Conservation (phyloP, 1,140 invertebrate genomes). For the Caenorhabditis remanei region DNA sequence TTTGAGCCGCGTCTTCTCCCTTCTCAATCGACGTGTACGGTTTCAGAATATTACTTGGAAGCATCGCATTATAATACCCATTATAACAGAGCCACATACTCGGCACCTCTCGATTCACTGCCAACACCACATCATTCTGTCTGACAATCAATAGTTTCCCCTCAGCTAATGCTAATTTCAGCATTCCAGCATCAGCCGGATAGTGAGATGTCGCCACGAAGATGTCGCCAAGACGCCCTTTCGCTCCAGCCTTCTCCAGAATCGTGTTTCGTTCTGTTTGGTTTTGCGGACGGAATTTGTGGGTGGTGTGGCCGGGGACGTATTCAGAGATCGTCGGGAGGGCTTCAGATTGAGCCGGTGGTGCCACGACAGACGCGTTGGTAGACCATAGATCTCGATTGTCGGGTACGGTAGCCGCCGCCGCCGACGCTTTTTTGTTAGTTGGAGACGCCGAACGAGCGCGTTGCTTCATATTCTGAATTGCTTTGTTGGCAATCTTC, state of each 20-base stretch:
- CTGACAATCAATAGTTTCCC: constrained; percentile 25
- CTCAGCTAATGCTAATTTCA: background rate
- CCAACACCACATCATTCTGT: constrained; percentile 11
- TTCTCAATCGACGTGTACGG: constrained; percentile 46
- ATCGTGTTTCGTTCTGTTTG: constrained; percentile 18
- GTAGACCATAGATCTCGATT: background rate
- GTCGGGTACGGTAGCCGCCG: background rate
- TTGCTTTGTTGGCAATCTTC: constrained; percentile 55
- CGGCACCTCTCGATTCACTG: constrained; percentile 20
- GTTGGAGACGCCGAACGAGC: constrained; percentile 1
- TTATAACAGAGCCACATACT: constrained; percentile 59
- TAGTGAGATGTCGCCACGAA: constrained; percentile 18
- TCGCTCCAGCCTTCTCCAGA: constrained; percentile 21
- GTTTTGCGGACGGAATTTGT: constrained; percentile 13
- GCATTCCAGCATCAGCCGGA: background rate
- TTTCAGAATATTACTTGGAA: constrained; percentile 52
- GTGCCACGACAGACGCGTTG: background rate
- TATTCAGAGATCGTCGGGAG: background rate
- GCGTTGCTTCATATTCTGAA: constrained; percentile 40
- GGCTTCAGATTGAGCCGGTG: background rate
- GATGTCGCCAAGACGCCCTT: background rate
- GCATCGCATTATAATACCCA: constrained; percentile 60
- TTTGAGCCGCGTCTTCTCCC: background rate
- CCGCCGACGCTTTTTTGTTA: background rate
- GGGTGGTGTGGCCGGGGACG: background rate